Evolutionary conservation across 2,888 invertebrate genomes (phyloP), one percentile per base, ranked within the genome.

Genomic region (Eupithecia pulchellata): DNA sequence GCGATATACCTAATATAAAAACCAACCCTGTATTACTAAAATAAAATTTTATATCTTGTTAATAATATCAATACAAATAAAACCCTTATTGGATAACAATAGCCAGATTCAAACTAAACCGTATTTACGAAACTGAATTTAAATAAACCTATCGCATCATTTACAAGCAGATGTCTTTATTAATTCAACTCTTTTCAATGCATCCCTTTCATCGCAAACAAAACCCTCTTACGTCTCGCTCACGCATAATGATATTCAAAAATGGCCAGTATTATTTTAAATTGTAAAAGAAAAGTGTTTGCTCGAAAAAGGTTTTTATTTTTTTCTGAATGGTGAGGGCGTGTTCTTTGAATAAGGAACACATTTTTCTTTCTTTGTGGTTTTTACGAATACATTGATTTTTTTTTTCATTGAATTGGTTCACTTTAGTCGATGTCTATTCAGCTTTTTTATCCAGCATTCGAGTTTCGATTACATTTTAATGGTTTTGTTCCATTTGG

Each of bases 201-300:
- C 82, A 78, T 85, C 85, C 78, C 81, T 82, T 84, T 85, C 75
- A 76, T 20, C 79, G 8, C 74, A 70, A 47, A 81, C 68, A 80
- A 79, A 82, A 82, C 71, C 69, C 63, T 86, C 79, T 80, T 76
- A 78, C 75, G 67, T 87, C 88, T 78, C 85, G 64, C 77, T 88
- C 84, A 63, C 78, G 75, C 81, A 85, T 85, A 86, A 89, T 47
- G 42, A 47, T 80, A 90, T 89, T 89, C 85, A 89, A 90, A 73
- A 90, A 91, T 90, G 89, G 88, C 89, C 88, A 90, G 89, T 89
- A 85, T 85, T 86, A 82, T 78, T 80, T 86, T 83, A 85, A 84
- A 82, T 83, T 82, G 78, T 75, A 77, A 77, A 85, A 82, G 82
- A 84, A 83, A 84, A 85, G 80, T 89, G 87, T 88, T 86, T 89